Evolutionary conservation across 23 tunicate genomes (phyloP).

Genomic region (Halocynthia roretzi): DNA sequence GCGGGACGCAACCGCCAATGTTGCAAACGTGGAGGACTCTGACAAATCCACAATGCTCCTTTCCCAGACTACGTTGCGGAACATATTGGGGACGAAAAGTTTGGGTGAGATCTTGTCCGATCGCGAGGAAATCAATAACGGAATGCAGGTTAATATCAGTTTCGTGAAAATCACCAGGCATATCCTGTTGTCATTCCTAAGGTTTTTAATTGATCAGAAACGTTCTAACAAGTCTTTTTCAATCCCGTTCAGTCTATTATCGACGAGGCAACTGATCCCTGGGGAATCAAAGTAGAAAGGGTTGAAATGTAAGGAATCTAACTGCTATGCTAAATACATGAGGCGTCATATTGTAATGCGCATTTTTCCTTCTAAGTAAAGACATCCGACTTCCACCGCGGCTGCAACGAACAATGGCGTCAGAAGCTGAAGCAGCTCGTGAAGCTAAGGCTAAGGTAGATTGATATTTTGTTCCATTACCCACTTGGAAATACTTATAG

Average conservation of each 20-base stretch:
- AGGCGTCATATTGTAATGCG: too few relatives aligned
- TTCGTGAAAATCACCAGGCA: too few relatives aligned
- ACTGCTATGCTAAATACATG: too few relatives aligned
- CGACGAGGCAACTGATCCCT: conserved; percentile 78
- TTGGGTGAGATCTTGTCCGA: conserved; percentile 58
- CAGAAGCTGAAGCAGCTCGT: conserved; percentile 92
- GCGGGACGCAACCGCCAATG: conserved; percentile 44
- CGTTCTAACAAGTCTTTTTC: background rate
- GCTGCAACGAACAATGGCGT: conserved; percentile 89
- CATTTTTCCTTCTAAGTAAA: conserved; percentile 26
- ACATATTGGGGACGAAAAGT: conserved; percentile 68
- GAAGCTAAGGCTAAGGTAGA: conserved; percentile 87
- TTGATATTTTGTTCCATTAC: background rate
- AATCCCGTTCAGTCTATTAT: background rate
- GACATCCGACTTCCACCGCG: conserved; percentile 77
- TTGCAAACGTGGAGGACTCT: conserved; percentile 60
- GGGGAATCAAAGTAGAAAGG: conserved; percentile 95
- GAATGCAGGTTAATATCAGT: conserved; percentile 22
- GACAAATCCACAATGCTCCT: conserved; percentile 59
- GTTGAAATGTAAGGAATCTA: conserved; percentile 66
- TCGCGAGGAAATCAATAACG: conserved; percentile 62
- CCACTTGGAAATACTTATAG: too few relatives aligned
- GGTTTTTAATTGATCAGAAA: too few relatives aligned
- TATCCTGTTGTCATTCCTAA: too few relatives aligned
- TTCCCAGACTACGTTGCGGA: conserved; percentile 77